phyloP scores from a whole-genome alignment of 2,888 invertebrate species.

The Nowickia ferox region DNA sequence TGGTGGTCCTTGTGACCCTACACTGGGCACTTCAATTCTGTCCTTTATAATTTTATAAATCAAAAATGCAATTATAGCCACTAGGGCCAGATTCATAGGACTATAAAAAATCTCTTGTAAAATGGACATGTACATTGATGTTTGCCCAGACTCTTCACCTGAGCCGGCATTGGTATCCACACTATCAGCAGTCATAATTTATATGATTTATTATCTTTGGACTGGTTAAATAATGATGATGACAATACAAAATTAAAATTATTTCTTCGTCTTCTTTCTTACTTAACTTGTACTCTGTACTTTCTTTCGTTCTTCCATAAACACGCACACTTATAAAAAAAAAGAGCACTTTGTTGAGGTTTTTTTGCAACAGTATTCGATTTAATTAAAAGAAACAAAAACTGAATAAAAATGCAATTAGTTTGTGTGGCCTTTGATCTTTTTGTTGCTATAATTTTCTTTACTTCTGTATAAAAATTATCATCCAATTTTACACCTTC shows the following conservation, averaged over 20 bases:
- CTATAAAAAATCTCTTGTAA: constrained; percentile 87
- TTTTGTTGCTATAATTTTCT: constrained; percentile 43
- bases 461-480: constrained; percentile 17
- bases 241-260: constrained; percentile 41
- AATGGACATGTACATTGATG: constrained; percentile 77
- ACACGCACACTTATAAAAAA: constrained; percentile 26
- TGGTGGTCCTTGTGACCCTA: constrained; percentile 77
- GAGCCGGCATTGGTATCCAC: constrained; percentile 65
- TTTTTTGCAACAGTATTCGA: constrained; percentile 11
- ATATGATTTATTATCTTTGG: constrained; percentile 1
- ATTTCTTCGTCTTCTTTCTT: constrained; percentile 25
- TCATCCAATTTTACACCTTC: constrained; percentile 33
- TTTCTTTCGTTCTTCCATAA: constrained; percentile 45
- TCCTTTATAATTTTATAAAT: constrained; percentile 90
- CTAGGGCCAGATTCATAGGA: constrained; percentile 88
- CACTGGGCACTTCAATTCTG: constrained; percentile 82
- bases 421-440: constrained; percentile 69
- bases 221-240: constrained; percentile 60
- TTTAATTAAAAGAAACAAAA: constrained; percentile 29
- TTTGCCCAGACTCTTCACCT: constrained; percentile 60
- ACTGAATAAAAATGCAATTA: constrained; percentile 43
- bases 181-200: constrained; percentile 60
- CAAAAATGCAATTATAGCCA: constrained; percentile 88
- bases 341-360: constrained; percentile 4
- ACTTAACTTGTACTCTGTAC: constrained; percentile 55